Conservation (phyloP, 2,888 invertebrate genomes). For the Synergus gifuensis region DNA sequence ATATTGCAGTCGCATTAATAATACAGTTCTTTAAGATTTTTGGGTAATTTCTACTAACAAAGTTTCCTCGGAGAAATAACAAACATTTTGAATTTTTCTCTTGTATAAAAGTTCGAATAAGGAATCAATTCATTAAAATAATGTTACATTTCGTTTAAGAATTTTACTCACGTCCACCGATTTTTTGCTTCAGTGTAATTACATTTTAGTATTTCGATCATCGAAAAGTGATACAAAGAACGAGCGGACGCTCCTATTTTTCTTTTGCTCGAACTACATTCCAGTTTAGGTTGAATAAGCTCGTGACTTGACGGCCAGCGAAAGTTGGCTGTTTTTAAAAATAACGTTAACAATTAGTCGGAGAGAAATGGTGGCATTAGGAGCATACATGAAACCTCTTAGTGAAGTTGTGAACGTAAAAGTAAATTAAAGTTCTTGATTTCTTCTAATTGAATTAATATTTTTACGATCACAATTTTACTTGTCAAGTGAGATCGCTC, state of each 20-base stretch:
- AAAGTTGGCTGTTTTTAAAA: slow-evolving; percentile 18
- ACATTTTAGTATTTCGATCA: slow-evolving; percentile 60
- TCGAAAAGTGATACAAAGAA: slow-evolving; percentile 37
- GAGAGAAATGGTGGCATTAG: background rate
- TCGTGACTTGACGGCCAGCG: slow-evolving; percentile 43
- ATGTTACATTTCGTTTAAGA: background rate
- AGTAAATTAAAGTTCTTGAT: background rate
- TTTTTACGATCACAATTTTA: slow-evolving; percentile 25
- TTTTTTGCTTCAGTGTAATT: slow-evolving; percentile 47
- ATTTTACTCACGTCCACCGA: background rate
- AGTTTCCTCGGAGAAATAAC: background rate
- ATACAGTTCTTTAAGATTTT: background rate
- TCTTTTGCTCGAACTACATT: slow-evolving; percentile 52
- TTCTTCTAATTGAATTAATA: background rate
- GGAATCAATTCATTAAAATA: background rate
- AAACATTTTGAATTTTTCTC: background rate
- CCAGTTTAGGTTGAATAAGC: slow-evolving; percentile 47
- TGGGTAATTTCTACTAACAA: background rate
- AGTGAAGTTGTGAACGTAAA: slow-evolving; percentile 17
- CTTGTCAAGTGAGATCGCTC: slow-evolving; percentile 29
- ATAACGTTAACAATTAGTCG: slow-evolving; percentile 20
- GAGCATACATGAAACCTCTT: slow-evolving; percentile 7
- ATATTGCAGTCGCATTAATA: too few relatives aligned
- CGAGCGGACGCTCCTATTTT: slow-evolving; percentile 10
- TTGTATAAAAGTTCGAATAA: too few relatives aligned